Base-by-base conservation (phyloP, 2,113 vertebrate genomes). In the Camelus dromedarius region DNA sequence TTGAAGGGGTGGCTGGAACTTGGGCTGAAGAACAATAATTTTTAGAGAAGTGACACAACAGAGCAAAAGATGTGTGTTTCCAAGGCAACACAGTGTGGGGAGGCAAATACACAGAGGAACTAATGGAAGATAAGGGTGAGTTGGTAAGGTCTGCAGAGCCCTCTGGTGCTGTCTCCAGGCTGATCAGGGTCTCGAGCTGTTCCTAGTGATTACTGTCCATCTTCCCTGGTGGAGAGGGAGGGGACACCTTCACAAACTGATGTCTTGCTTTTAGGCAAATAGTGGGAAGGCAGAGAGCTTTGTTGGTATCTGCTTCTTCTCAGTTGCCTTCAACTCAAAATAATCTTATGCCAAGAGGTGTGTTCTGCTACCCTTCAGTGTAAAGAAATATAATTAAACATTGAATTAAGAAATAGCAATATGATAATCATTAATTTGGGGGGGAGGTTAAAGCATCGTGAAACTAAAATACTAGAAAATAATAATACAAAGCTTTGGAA, bases 311-410 rank as follows among this genome's bases (percentile, higher is more conserved):
- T 90, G 35, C 54, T 66, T 64, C n/a, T 90, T 84, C 67, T 95
- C 24, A 48, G 8, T 67, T 79, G 8, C 24, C 48, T 69, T 75
- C 6, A 60, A 42, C 58, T 91, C 70, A 83, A 60, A 96, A 91
- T 80, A 84, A 46, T 67, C 14, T 92, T 76, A 81, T 81, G 66
- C 24, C 67, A 64, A 58, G 20, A 22, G 20, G 16, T 46, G 28
- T 70, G 76, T 30, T 89, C 24, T 72, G 20, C 18, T 83, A 3
- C 10, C 35, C 1, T 76, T 92, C n/a, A 52, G 4, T 46, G 8
- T 86, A 90, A 89, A 92, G 66, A 83, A 92, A 81, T 89, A 64
- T 46, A 92, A 82, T 50, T 30, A 87, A 67, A 4, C 16, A 73
- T 38, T 92, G 35, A 67, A 54, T 66, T 81, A 13, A 93, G 84